phyloP scores from a whole-genome alignment of 2,888 invertebrate species.

The Diogma glabrata region DNA sequence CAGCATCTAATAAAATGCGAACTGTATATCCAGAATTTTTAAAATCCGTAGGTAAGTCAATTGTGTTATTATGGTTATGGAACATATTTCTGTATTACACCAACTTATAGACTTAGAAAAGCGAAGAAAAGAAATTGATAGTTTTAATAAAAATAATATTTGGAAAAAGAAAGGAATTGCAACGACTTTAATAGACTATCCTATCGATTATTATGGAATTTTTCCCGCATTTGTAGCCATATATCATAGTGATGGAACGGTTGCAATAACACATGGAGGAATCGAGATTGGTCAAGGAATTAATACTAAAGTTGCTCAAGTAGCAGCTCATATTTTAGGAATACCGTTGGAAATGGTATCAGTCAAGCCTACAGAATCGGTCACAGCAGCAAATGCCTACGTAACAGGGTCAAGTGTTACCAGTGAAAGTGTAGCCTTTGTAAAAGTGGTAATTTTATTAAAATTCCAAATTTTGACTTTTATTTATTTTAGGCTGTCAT shows the following conservation, averaged over 20 bases:
- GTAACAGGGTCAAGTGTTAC: conserved; percentile 55
- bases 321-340: conserved; percentile 53
- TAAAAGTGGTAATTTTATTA: conserved; percentile 19
- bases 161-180: conserved; percentile 66
- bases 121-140: conserved; percentile 37
- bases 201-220: conserved; percentile 42
- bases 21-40: no score
- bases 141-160: conserved; percentile 51
- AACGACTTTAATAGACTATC: conserved; percentile 55
- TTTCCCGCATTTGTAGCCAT: conserved; percentile 52
- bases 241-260: conserved; percentile 57
- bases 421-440: conserved; percentile 50
- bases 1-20: no score
- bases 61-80: conserved; percentile 24
- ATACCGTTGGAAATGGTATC: conserved; percentile 51
- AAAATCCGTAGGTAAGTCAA: conserved; percentile 35
- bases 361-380: conserved; percentile 49
- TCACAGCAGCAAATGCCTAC: conserved; percentile 48
- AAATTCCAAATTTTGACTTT: conserved; percentile 25
- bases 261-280: conserved; percentile 55
- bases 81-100: conserved; percentile 36
- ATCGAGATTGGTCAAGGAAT: conserved; percentile 71
- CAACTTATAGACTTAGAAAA: conserved; percentile 37
- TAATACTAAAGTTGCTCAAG: conserved; percentile 65
- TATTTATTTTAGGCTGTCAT: conserved; percentile 37